These are phyloP conservation scores for Drosophila watanabei DNA, from an alignment of 1,140 invertebrate genomes.

Conservation along the genomic window DNA sequence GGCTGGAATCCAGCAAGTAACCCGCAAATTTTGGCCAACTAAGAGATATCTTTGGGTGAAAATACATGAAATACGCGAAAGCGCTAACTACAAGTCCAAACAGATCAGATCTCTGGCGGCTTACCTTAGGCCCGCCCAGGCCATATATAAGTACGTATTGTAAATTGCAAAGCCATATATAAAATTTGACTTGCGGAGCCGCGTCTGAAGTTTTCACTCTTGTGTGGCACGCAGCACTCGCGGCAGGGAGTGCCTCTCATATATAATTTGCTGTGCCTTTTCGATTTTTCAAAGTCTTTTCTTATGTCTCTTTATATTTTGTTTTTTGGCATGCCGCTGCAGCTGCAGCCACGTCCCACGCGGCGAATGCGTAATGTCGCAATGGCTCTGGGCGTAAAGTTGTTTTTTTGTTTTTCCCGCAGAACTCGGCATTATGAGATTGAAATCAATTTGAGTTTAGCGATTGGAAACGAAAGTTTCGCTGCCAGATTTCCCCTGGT, in stretches of 20 bases:
- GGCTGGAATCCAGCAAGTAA: neutral
- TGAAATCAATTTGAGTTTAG: slow-evolving; percentile 61
- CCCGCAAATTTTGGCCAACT: neutral
- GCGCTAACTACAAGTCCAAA: slow-evolving; percentile 58
- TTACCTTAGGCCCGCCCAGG: slow-evolving; percentile 37
- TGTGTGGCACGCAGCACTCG: slow-evolving; percentile 36
- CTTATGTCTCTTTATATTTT: no score
- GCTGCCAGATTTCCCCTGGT: slow-evolving; percentile 30
- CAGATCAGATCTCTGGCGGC: slow-evolving; percentile 29
- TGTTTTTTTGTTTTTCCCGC: slow-evolving; percentile 34
- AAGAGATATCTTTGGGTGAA: slow-evolving; percentile 14
- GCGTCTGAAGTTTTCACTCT: slow-evolving; percentile 60
- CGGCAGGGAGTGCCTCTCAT: slow-evolving; percentile 55
- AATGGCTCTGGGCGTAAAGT: slow-evolving; percentile 44
- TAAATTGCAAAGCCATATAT: slow-evolving; percentile 17
- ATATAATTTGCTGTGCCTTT: slow-evolving; percentile 54
- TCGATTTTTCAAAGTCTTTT: neutral
- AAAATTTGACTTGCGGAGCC: slow-evolving; percentile 28
- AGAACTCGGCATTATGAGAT: slow-evolving; percentile 45
- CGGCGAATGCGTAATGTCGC: slow-evolving; percentile 73
- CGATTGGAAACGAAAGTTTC: slow-evolving; percentile 52
- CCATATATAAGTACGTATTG: slow-evolving; percentile 26
- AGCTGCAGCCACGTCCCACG: slow-evolving; percentile 54
- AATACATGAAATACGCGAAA: slow-evolving; percentile 14
- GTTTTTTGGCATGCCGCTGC: slow-evolving; percentile 52